Evolutionary conservation across 1,140 invertebrate genomes (phyloP).

Genomic region (Hydropsyche tenuis): DNA sequence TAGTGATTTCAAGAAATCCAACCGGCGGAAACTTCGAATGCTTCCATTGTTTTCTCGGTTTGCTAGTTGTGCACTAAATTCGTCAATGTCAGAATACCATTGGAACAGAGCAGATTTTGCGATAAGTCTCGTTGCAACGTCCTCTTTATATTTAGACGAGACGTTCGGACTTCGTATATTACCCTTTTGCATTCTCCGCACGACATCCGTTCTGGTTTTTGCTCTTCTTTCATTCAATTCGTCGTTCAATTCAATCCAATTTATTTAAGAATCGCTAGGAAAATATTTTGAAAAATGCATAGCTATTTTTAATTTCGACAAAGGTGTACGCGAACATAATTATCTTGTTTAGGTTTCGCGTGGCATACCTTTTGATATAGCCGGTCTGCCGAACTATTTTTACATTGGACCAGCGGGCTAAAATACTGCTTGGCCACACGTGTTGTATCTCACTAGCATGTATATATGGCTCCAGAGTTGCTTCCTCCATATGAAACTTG

Average conservation of each 20-base stretch:
- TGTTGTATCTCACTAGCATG: conserved; percentile 25
- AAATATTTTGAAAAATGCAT: not conserved
- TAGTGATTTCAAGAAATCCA: no score
- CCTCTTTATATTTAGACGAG: conserved; percentile 23
- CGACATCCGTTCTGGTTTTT: not conserved
- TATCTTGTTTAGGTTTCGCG: not conserved
- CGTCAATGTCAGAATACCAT: not conserved
- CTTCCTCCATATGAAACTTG: conserved; percentile 26
- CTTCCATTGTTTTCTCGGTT: no score
- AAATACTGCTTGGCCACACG: conserved; percentile 31
- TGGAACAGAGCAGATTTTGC: conserved; percentile 10
- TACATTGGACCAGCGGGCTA: conserved; percentile 21
- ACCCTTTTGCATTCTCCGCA: not conserved
- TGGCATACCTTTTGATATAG: not conserved
- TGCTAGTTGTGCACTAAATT: not conserved
- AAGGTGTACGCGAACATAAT: not conserved
- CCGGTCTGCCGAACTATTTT: conserved; percentile 34
- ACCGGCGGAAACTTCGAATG: no score
- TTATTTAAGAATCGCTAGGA: not conserved
- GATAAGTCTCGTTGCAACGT: not conserved
- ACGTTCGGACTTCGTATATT: not conserved
- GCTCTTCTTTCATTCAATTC: not conserved
- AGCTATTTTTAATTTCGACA: no score
- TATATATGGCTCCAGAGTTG: conserved; percentile 27
- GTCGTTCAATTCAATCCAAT: not conserved